Percentiles rank a stretch among this genome's conserved stretches.
These are phyloP conservation scores for Eupithecia abbreviata DNA, from an alignment of 2,888 invertebrate genomes.

Conservation along the genomic window DNA sequence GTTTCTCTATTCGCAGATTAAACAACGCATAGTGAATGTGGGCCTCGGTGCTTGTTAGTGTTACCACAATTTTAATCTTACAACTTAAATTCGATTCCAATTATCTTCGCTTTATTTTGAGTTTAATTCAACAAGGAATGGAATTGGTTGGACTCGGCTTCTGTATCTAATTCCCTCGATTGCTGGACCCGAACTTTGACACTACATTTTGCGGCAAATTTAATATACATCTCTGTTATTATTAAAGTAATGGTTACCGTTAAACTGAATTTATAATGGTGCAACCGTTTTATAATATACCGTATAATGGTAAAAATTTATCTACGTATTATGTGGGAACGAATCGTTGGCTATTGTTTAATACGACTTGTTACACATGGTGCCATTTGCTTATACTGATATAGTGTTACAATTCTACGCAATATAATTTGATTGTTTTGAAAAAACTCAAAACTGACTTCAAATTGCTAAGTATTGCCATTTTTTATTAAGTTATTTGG, in stretches of 20 bases:
- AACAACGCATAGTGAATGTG: not conserved
- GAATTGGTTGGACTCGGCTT: conserved; percentile 10
- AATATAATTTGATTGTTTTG: not conserved
- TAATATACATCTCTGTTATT: conserved; percentile 15
- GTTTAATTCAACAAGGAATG: not conserved
- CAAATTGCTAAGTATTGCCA: too few relatives aligned
- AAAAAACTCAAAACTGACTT: too few relatives aligned
- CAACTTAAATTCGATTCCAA: not conserved
- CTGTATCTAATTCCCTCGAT: not conserved
- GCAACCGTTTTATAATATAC: conserved; percentile 59
- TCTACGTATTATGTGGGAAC: conserved; percentile 59
- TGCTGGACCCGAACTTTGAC: not conserved
- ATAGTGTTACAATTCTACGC: not conserved
- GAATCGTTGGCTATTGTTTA: conserved; percentile 47
- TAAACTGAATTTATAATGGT: conserved; percentile 54
- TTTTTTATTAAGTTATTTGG: too few relatives aligned
- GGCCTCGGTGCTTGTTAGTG: not conserved
- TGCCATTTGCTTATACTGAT: not conserved
- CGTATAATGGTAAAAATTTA: conserved; percentile 59
- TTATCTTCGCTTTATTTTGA: not conserved
- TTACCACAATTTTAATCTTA: not conserved
- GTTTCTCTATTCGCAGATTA: not conserved
- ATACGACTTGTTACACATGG: conserved; percentile 26
- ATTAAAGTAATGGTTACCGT: conserved; percentile 48
- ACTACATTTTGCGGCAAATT: conserved; percentile 7